Evolutionary conservation across 2,113 vertebrate species (phyloP).

Genomic region (Willisornis vidua): DNA sequence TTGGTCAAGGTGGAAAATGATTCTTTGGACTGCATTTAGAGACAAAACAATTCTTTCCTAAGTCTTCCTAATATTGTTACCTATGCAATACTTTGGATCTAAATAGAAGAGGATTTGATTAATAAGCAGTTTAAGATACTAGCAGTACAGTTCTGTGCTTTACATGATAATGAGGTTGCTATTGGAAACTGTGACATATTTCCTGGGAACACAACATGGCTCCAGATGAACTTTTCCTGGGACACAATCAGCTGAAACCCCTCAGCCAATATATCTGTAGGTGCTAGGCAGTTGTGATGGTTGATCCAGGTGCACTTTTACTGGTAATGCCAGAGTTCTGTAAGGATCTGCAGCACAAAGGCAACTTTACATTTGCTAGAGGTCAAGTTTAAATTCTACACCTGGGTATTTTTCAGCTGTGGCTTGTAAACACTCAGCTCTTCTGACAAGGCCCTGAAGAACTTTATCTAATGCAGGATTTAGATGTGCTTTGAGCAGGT

Average conservation of each 20-base stretch:
- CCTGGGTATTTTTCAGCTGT: not conserved
- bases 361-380: not conserved
- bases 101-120: not conserved
- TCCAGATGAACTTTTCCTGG: not conserved
- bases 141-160: not conserved
- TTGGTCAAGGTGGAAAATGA: not conserved
- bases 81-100: not conserved
- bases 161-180: not conserved
- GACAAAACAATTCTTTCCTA: not conserved
- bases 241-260: not conserved
- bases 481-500: not conserved
- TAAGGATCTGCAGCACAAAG: not conserved
- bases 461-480: not conserved
- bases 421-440: not conserved
- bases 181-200: not conserved
- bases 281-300: not conserved
- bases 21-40: not conserved
- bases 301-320: not conserved
- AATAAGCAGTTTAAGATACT: not conserved
- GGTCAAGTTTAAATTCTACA: not conserved
- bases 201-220: not conserved
- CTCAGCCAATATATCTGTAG: not conserved
- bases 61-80: not conserved
- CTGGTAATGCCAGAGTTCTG: not conserved
- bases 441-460: not conserved